Percentiles rank a stretch among this genome's conserved stretches.
These are phyloP conservation scores for Micropoecilia bifurca DNA, from an alignment of 2,797 vertebrate species.

Conservation along the genomic window DNA sequence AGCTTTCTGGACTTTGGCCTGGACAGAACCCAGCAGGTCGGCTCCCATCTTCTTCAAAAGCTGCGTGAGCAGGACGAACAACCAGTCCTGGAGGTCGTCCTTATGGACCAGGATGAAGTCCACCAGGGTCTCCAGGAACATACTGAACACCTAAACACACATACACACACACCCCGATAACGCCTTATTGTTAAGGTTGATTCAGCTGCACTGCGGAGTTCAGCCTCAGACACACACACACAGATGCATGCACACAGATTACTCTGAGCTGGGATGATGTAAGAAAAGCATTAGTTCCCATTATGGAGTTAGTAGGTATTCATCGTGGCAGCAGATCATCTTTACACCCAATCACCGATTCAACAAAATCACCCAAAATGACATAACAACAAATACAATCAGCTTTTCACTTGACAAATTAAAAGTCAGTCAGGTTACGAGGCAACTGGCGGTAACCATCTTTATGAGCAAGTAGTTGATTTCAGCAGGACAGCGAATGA, in stretches of 20 bases:
- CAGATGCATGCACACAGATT: slow-evolving; percentile 25
- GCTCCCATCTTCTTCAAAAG: slow-evolving; percentile 98
- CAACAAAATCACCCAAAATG: slow-evolving; percentile 27
- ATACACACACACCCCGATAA: slow-evolving; percentile 29
- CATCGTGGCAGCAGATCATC: slow-evolving; percentile 27
- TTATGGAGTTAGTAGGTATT: slow-evolving; percentile 55
- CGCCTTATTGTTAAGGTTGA: slow-evolving; percentile 38
- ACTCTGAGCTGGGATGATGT: slow-evolving; percentile 12
- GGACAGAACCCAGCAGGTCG: slow-evolving; percentile 95
- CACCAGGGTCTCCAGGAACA: slow-evolving; percentile 98
- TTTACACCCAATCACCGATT: slow-evolving; percentile 39
- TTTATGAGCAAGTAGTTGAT: slow-evolving; percentile 39
- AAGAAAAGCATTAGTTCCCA: slow-evolving; percentile 44
- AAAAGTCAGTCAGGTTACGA: slow-evolving; percentile 18
- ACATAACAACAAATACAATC: slow-evolving; percentile 20
- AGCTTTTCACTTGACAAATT: slow-evolving; percentile 4
- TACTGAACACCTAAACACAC: slow-evolving; percentile 92
- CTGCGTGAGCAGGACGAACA: slow-evolving; percentile 94
- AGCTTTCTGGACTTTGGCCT: slow-evolving; percentile 97
- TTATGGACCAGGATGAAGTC: slow-evolving; percentile 96
- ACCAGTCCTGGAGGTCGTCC: slow-evolving; percentile 96
- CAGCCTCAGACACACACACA: slow-evolving; percentile 20
- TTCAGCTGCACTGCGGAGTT: neutral
- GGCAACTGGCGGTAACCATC: slow-evolving; percentile 18
- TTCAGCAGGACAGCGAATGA: slow-evolving; percentile 17